phyloP scores from a whole-genome alignment of 2,888 invertebrate genomes.

The Agrochola litura region DNA sequence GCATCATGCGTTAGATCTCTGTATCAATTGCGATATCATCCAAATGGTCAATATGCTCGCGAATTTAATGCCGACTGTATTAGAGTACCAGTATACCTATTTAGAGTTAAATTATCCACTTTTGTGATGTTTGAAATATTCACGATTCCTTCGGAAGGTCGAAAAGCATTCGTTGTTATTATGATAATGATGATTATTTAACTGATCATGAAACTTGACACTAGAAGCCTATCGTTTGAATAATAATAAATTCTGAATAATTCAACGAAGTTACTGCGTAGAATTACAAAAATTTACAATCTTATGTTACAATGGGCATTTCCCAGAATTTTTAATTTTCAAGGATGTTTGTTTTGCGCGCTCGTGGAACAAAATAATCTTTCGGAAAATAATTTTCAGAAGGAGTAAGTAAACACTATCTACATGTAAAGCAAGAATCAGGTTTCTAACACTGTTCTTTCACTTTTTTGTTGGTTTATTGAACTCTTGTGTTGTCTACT shows the following conservation, averaged over 20 bases:
- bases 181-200: slow-evolving; percentile 14
- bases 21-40: slow-evolving; percentile 12
- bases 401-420: too few species aligned
- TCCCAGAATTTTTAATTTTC: too few species aligned
- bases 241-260: slow-evolving; percentile 2
- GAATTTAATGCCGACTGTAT: not conserved
- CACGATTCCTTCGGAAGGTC: slow-evolving; percentile 1
- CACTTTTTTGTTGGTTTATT: not conserved
- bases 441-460: not conserved
- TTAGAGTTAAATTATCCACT: not conserved
- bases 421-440: not conserved
- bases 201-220: not conserved
- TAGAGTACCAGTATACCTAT: not conserved
- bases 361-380: not conserved
- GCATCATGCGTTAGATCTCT: slow-evolving; percentile 2
- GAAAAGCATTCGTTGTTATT: slow-evolving; percentile 11
- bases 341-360: not conserved
- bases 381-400: too few species aligned
- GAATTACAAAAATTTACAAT: not conserved
- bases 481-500: slow-evolving; percentile 12
- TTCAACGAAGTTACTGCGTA: not conserved
- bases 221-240: not conserved
- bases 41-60: not conserved
- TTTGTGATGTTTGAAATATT: not conserved
- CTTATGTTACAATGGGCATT: not conserved